Conservation (phyloP, 2,113 vertebrate species). For the Campylorhamphus procurvoides region DNA sequence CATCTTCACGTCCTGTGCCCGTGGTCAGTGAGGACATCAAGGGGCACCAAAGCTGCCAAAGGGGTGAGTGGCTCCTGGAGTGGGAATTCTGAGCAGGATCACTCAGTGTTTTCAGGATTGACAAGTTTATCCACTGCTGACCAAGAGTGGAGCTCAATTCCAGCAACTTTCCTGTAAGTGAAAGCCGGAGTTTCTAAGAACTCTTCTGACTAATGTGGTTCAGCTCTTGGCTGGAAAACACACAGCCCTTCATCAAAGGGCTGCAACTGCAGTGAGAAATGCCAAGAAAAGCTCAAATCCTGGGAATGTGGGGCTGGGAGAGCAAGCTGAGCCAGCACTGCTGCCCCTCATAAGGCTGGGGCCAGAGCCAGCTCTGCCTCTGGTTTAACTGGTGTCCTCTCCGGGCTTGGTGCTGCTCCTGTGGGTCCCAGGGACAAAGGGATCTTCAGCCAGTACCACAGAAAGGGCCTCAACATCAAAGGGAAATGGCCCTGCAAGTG, state of each 20-base stretch:
- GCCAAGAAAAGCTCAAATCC: neutral
- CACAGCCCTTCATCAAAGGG: neutral
- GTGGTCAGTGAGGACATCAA: neutral
- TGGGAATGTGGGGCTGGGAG: neutral
- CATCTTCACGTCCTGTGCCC: neutral
- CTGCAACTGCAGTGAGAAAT: neutral
- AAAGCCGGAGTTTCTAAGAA: neutral
- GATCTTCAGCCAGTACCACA: neutral
- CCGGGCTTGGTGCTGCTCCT: neutral
- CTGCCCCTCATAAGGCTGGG: fast-evolving
- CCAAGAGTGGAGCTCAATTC: neutral
- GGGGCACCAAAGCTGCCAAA: neutral
- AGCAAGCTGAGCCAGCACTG: neutral
- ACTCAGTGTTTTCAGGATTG: neutral
- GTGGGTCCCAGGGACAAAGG: neutral
- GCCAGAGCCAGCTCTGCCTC: neutral
- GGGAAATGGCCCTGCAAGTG: neutral
- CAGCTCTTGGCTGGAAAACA: neutral
- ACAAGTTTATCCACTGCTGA: neutral
- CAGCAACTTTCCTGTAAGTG: slow-evolving; percentile 6
- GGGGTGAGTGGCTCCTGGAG: neutral
- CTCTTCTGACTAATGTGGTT: neutral
- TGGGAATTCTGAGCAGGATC: neutral
- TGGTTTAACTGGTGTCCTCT: neutral
- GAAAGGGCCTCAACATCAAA: neutral